Evolutionary conservation across 2,113 vertebrate species (phyloP).

Genomic region (Isichthys henryi): DNA sequence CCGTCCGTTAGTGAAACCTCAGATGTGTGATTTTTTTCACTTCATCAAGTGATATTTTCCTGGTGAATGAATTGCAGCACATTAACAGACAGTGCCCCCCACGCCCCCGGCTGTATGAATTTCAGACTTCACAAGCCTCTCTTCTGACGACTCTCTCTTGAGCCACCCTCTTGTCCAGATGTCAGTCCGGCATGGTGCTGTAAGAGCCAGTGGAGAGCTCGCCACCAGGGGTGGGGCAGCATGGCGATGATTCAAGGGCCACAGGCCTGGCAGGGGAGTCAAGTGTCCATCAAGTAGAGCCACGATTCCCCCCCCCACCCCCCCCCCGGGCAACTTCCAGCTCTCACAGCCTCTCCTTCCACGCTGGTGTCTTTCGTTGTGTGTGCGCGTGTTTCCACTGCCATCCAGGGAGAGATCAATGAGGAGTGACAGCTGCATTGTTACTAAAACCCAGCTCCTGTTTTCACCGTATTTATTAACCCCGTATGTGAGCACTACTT

Average conservation of each 20-base stretch:
- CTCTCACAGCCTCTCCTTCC: neutral
- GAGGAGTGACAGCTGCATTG: neutral
- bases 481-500: neutral
- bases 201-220: neutral
- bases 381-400: neutral
- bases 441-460: neutral
- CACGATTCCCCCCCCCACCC: neutral
- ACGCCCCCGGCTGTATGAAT: neutral
- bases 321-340: neutral
- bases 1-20: neutral
- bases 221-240: neutral
- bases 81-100: neutral
- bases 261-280: neutral
- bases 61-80: neutral
- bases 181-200: neutral
- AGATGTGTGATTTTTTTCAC: neutral
- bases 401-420: neutral
- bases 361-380: neutral
- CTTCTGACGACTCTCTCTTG: neutral
- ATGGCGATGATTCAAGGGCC: neutral
- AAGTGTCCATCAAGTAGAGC: neutral
- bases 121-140: neutral
- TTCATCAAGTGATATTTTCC: neutral
- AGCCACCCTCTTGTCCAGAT: neutral
- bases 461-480: neutral